A percentile compares a stretch with the other conserved stretches of the same genome.
phyloP scores from a whole-genome alignment of 2,888 invertebrate genomes.

The Caenorhabditis plicata region DNA sequence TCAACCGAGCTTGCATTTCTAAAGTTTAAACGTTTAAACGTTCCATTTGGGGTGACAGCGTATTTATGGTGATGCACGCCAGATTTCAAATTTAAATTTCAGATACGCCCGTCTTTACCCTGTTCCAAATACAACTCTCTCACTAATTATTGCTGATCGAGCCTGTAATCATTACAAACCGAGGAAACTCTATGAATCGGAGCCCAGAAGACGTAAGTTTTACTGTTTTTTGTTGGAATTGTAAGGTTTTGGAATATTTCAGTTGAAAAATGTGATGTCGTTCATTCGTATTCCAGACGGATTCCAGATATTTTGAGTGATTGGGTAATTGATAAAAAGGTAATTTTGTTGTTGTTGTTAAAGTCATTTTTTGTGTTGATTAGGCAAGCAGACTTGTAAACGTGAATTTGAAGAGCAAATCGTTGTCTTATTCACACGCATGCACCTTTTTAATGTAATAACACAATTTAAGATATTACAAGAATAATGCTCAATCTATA shows the following conservation, averaged over 20 bases:
- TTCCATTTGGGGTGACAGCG: no score
- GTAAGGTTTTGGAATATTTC: conserved; percentile 1
- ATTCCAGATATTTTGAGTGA: conserved; percentile 21
- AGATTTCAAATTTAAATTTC: conserved; percentile 6
- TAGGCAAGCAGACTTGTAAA: no score
- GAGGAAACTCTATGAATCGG: conserved; percentile 17
- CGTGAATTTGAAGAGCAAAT: no score
- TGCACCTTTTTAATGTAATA: no score
- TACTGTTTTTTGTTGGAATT: not conserved
- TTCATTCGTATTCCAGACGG: conserved; percentile 18
- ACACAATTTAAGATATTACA: no score
- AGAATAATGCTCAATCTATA: no score
- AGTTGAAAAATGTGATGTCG: conserved; percentile 36
- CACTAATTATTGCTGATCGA: conserved; percentile 36
- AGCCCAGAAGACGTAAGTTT: conserved; percentile 34
- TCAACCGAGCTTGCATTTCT: no score
- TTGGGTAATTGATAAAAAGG: conserved; percentile 25
- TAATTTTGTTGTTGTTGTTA: no score
- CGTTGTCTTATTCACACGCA: no score
- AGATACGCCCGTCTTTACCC: conserved; percentile 43
- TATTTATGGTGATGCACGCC: no score
- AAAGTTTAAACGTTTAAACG: no score
- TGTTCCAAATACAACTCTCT: conserved; percentile 37
- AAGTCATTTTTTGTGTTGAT: not conserved
- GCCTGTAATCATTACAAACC: conserved; percentile 32